Evolutionary conservation across 2,888 invertebrate species (phyloP).

Genomic region (Stomorhina lunata): DNA sequence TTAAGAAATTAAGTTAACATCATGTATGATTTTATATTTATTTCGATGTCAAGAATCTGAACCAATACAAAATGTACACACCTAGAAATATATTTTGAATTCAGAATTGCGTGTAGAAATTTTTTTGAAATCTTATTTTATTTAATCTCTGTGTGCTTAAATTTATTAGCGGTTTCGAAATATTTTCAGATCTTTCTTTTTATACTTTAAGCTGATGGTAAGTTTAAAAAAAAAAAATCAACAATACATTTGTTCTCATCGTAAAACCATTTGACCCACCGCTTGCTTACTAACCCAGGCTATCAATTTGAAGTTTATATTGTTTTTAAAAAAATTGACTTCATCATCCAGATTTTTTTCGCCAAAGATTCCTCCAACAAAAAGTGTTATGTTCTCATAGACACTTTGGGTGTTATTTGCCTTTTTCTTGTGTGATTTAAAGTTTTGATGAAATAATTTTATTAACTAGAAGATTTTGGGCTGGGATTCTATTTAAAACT

Average conservation of each 20-base stretch:
- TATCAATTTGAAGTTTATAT: constrained; percentile 36
- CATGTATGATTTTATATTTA: constrained; percentile 31
- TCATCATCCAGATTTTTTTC: constrained; percentile 11
- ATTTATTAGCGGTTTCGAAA: constrained; percentile 50
- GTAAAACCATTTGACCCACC: too few species aligned
- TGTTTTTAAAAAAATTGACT: constrained; percentile 12
- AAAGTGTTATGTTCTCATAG: constrained; percentile 58
- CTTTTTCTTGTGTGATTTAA: constrained; percentile 48
- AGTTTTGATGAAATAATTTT: constrained; percentile 62
- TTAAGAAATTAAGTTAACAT: constrained; percentile 58
- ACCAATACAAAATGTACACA: background rate
- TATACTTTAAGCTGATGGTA: background rate
- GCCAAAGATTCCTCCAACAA: background rate
- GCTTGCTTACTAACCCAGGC: constrained; percentile 1
- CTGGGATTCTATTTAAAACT: background rate
- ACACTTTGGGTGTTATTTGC: constrained; percentile 63
- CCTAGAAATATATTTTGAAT: background rate
- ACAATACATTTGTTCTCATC: background rate
- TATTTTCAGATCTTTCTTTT: background rate
- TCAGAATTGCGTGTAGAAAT: background rate
- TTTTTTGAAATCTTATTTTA: background rate
- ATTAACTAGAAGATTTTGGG: constrained; percentile 45
- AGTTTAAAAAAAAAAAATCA: background rate
- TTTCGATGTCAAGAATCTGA: constrained; percentile 31
- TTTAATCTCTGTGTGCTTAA: constrained; percentile 31